A percentile compares a stretch with the other conserved stretches of the same genome.
These are phyloP conservation scores for Nowickia ferox DNA, from an alignment of 2,888 invertebrate genomes.

Conservation along the genomic window DNA sequence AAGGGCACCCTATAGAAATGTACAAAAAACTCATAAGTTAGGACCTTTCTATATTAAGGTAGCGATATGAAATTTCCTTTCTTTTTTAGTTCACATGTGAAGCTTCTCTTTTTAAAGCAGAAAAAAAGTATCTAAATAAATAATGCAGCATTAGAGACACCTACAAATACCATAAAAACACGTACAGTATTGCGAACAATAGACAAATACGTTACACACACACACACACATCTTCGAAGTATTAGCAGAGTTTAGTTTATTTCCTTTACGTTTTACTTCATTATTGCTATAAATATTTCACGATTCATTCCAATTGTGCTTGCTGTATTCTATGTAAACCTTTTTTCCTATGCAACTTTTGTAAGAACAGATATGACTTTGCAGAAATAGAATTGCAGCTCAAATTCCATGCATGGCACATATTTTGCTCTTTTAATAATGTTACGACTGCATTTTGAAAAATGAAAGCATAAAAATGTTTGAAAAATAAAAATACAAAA, in stretches of 20 bases:
- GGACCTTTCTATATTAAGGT: too few species aligned
- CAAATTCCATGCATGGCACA: constrained; percentile 60
- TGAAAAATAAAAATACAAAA: constrained; percentile 22
- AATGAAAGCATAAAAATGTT: constrained; percentile 1
- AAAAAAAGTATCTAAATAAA: constrained; percentile 31
- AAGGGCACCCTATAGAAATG: too few species aligned
- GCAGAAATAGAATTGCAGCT: constrained; percentile 58
- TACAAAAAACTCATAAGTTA: too few species aligned
- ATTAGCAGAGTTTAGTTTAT: constrained; percentile 43
- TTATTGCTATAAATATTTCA: constrained; percentile 4
- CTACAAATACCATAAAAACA: constrained; percentile 35
- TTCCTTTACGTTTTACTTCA: constrained; percentile 4
- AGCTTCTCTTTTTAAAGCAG: not conserved
- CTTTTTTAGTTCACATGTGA: constrained; percentile 3
- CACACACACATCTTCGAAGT: constrained; percentile 1
- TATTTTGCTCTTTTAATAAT: constrained; percentile 59
- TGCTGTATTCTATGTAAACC: not conserved
- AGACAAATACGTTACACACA: constrained; percentile 14
- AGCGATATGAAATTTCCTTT: not conserved
- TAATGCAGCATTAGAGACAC: constrained; percentile 51
- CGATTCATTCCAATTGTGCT: constrained; percentile 15
- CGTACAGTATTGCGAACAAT: constrained; percentile 35
- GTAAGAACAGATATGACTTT: constrained; percentile 46
- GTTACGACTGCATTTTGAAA: constrained; percentile 48
- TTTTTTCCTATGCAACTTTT: constrained; percentile 22